phyloP scores from a whole-genome alignment of 2,797 vertebrate genomes.

The Amniataba percoides region DNA sequence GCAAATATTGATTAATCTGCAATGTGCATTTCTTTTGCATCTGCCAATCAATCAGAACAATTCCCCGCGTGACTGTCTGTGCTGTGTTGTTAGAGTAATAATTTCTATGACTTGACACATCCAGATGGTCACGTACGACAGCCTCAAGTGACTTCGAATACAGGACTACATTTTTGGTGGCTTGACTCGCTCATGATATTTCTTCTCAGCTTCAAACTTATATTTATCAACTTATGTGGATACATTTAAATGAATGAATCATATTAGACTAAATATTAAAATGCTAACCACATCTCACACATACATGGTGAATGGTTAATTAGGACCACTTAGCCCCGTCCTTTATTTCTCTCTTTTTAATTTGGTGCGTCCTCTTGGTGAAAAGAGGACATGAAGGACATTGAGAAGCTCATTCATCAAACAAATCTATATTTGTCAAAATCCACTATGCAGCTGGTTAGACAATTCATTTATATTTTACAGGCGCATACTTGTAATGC shows the following conservation, averaged over 20 bases:
- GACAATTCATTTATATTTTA: conserved; percentile 55
- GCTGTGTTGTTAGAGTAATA: conserved; percentile 9
- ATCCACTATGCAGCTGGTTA: conserved; percentile 30
- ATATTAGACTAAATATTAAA: not conserved
- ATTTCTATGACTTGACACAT: conserved; percentile 2
- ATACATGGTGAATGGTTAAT: conserved; percentile 21
- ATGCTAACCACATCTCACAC: not conserved
- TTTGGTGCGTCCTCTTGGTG: conserved; percentile 24
- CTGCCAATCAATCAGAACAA: not conserved
- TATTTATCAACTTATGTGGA: not conserved
- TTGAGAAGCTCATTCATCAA: conserved; percentile 48
- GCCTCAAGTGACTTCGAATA: too few species aligned
- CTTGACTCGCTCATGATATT: not conserved
- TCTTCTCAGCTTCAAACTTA: not conserved
- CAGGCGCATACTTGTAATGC: conserved; percentile 32
- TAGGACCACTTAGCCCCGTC: conserved; percentile 9
- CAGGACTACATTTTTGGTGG: not conserved
- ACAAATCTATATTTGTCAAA: conserved; percentile 53
- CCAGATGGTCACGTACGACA: not conserved
- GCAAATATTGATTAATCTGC: conserved; percentile 3
- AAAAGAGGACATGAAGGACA: conserved; percentile 49
- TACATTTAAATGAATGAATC: not conserved
- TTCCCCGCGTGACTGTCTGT: not conserved
- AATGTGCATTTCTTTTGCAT: not conserved
- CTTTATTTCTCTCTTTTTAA: conserved; percentile 15